Percentiles rank a stretch among this genome's conserved stretches.
Conservation (phyloP, 2,888 invertebrate genomes). For the Cephus rjabovi region DNA sequence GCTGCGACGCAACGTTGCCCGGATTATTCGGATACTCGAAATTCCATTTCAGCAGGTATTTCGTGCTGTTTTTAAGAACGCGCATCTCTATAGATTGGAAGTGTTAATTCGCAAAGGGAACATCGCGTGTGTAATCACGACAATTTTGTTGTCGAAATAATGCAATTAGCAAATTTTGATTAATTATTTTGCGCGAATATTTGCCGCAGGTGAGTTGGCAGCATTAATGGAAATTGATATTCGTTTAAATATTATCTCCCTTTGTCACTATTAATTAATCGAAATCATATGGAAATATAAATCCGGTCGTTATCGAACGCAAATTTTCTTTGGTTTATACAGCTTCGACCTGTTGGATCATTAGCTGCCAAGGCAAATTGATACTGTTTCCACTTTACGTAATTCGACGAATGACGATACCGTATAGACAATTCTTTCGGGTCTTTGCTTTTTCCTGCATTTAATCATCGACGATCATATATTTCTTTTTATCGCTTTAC, state of each 20-base stretch:
- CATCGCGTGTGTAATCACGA: background rate
- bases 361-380: background rate
- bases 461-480: background rate
- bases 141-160: background rate
- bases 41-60: background rate
- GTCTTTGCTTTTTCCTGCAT: background rate
- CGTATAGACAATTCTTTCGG: background rate
- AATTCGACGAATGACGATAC: background rate
- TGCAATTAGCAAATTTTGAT: background rate
- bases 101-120: background rate
- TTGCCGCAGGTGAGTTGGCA: background rate
- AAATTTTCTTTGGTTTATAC: background rate
- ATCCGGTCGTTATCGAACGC: background rate
- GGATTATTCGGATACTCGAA: background rate
- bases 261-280: background rate
- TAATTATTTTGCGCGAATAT: background rate
- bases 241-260: background rate
- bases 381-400: background rate
- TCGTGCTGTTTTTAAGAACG: background rate
- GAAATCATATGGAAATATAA: background rate
- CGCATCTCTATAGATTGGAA: background rate
- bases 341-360: too few species aligned
- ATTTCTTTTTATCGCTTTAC: background rate
- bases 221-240: background rate
- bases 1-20: background rate